phyloP scores from a whole-genome alignment of 2,888 invertebrate genomes.

The Hydropsyche betteni region DNA sequence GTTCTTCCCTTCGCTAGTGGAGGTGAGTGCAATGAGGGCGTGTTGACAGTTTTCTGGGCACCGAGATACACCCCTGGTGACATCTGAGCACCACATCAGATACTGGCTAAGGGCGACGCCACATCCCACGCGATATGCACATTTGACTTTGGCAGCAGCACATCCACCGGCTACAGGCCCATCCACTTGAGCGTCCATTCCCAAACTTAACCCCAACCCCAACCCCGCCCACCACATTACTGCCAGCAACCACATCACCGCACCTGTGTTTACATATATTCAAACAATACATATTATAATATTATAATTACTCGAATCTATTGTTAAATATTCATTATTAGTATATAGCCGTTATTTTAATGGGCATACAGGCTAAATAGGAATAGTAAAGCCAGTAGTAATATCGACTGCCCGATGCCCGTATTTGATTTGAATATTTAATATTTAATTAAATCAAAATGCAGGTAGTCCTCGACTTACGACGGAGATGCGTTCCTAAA shows the following conservation, averaged over 20 bases:
- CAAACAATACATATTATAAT: background rate
- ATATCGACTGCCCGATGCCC: no score
- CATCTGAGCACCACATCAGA: conserved; percentile 75
- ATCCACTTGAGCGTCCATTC: conserved; percentile 59
- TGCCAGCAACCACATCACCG: conserved; percentile 63
- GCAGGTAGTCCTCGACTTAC: no score
- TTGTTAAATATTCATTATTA: no score
- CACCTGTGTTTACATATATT: conserved; percentile 41
- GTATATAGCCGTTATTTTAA: no score
- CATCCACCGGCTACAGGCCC: conserved; percentile 66
- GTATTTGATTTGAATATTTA: no score
- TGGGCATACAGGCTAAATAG: no score
- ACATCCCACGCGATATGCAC: conserved; percentile 80
- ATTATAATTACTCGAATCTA: no score
- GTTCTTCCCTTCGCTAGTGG: conserved; percentile 80
- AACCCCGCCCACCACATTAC: conserved; percentile 57
- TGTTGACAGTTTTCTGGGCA: conserved; percentile 80
- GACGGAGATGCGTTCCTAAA: no score
- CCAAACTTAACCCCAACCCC: conserved; percentile 72
- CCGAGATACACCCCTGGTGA: conserved; percentile 68
- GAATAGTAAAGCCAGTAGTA: no score
- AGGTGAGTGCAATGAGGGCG: conserved; percentile 80
- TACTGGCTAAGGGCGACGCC: conserved; percentile 81
- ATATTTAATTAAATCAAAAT: no score
- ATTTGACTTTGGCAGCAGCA: conserved; percentile 75